Conservation (phyloP, 2,797 vertebrate genomes). For the Lithobates pipiens region DNA sequence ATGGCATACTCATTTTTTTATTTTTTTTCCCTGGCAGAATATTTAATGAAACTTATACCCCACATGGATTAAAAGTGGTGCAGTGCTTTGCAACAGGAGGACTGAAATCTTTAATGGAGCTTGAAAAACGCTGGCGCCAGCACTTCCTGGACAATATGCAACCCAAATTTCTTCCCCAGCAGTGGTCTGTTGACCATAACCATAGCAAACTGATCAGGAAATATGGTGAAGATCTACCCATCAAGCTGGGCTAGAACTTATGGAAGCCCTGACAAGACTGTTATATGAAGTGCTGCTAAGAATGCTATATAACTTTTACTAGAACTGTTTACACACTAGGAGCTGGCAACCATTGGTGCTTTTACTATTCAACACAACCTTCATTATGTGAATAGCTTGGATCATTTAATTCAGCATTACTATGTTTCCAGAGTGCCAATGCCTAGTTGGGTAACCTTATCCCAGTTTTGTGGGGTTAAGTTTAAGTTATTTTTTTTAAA, state of each 20-base stretch:
- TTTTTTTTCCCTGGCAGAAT: slow-evolving; percentile 77
- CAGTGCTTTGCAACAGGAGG: slow-evolving; percentile 79
- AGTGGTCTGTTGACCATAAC: slow-evolving; percentile 94
- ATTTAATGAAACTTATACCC: slow-evolving; percentile 88
- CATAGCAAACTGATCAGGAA: slow-evolving; percentile 92
- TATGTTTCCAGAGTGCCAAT: not conserved
- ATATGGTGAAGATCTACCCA: slow-evolving; percentile 85
- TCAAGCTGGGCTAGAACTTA: slow-evolving; percentile 76
- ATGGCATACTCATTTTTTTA: too few relatives aligned
- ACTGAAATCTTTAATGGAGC: slow-evolving; percentile 87
- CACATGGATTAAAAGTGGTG: slow-evolving; percentile 97
- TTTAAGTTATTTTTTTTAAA: slow-evolving; percentile 20
- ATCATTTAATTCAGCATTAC: not conserved
- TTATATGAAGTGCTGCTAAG: not conserved
- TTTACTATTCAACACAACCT: not conserved
- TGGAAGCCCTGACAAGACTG: not conserved
- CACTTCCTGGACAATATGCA: slow-evolving; percentile 93
- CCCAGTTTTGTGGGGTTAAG: slow-evolving; percentile 35
- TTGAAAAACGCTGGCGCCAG: slow-evolving; percentile 94
- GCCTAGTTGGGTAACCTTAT: not conserved
- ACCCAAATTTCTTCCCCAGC: slow-evolving; percentile 88
- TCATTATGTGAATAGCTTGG: not conserved
- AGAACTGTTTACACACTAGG: slow-evolving; percentile 1
- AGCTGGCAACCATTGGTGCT: not conserved
- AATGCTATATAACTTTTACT: slow-evolving; percentile 13